phyloP scores from a whole-genome alignment of 2,888 invertebrate species.

The Xanthostigma xanthostigma region DNA sequence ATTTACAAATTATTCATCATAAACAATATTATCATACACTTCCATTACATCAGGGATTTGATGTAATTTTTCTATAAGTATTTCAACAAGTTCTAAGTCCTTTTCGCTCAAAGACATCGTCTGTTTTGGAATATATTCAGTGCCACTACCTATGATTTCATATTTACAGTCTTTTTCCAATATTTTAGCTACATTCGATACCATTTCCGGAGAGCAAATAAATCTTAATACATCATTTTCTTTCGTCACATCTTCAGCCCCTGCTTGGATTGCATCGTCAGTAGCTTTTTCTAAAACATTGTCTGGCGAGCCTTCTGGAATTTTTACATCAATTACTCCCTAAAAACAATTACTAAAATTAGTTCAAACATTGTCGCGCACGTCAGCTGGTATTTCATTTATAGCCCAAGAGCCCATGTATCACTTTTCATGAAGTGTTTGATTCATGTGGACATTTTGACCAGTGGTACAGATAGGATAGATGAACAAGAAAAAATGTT shows the following conservation, averaged over 20 bases:
- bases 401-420: too few species aligned
- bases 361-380: too few species aligned
- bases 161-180: slow-evolving; percentile 31
- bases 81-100: slow-evolving; percentile 30
- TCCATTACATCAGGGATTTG: slow-evolving; percentile 40
- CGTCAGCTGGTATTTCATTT: too few species aligned
- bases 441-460: too few species aligned
- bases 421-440: too few species aligned
- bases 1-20: too few species aligned
- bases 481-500: too few species aligned
- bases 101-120: slow-evolving; percentile 31
- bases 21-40: slow-evolving; percentile 38
- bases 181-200: slow-evolving; percentile 31
- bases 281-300: slow-evolving; percentile 37
- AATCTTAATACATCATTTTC: slow-evolving; percentile 35
- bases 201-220: slow-evolving; percentile 32
- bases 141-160: slow-evolving; percentile 28
- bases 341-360: background rate
- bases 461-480: too few species aligned
- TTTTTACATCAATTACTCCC: slow-evolving; percentile 38
- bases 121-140: slow-evolving; percentile 32
- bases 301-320: slow-evolving; percentile 18
- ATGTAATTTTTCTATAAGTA: slow-evolving; percentile 35
- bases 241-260: slow-evolving; percentile 49
- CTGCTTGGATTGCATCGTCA: slow-evolving; percentile 50